Evolutionary conservation across 1,140 invertebrate genomes (phyloP).

Genomic region (Drosophila pseudoobscura): DNA sequence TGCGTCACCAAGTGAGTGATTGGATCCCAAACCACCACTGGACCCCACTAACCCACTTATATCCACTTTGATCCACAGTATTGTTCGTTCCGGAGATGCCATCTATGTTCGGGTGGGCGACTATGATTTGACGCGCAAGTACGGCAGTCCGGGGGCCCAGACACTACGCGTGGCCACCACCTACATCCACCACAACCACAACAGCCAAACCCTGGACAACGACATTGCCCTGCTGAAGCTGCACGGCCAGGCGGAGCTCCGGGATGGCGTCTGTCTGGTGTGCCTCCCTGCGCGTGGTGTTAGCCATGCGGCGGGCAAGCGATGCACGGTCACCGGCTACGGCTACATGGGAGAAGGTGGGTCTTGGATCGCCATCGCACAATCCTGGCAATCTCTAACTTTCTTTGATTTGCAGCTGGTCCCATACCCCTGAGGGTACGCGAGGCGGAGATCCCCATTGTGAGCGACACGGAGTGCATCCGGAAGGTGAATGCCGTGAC

Average conservation of each 20-base stretch:
- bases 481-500: constrained; percentile 96
- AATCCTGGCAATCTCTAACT: too few species aligned
- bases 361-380: constrained; percentile 25
- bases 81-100: constrained; percentile 94
- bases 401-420: constrained; percentile 86
- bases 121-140: constrained; percentile 94
- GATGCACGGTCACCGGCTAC: constrained; percentile 96
- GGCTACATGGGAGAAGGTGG: constrained; percentile 97
- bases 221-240: constrained; percentile 97
- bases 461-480: constrained; percentile 95
- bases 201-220: constrained; percentile 97
- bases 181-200: constrained; percentile 98
- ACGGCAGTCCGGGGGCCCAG: constrained; percentile 94
- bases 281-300: constrained; percentile 93
- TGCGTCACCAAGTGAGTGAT: constrained; percentile 95
- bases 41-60: neutral
- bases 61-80: constrained; percentile 85
- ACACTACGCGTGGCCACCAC: constrained; percentile 94
- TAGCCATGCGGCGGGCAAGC: constrained; percentile 92
- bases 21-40: too few species aligned
- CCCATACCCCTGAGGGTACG: constrained; percentile 94
- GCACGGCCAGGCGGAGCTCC: constrained; percentile 94
- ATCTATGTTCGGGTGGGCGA: constrained; percentile 97
- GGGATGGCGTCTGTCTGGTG: constrained; percentile 89
- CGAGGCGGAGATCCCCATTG: constrained; percentile 96